Conservation (phyloP, 2,113 vertebrate genomes). For the Poecile atricapillus region DNA sequence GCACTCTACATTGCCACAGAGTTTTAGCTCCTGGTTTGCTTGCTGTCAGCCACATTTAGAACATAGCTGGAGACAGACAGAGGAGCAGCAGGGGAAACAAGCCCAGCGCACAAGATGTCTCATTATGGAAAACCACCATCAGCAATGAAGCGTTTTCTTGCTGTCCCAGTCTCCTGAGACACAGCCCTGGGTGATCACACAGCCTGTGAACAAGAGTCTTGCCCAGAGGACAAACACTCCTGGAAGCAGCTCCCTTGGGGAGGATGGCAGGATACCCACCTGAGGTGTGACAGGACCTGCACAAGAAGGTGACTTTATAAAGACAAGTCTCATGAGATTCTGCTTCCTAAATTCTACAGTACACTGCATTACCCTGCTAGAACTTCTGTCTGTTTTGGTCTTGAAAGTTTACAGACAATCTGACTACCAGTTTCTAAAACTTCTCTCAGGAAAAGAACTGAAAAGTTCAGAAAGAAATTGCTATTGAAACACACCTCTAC, state of each 20-base stretch:
- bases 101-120: accelerated
- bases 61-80: background rate
- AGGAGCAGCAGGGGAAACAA: background rate
- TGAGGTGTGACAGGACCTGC: background rate
- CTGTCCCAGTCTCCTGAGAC: background rate
- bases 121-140: background rate
- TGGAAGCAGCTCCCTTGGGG: background rate
- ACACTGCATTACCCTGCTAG: background rate
- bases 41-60: background rate
- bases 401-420: background rate
- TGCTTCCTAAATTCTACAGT: background rate
- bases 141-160: background rate
- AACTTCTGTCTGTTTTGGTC: background rate
- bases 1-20: background rate
- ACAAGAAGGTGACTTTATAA: background rate
- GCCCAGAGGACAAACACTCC: background rate
- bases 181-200: background rate
- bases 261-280: background rate
- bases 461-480: background rate
- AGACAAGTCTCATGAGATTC: background rate
- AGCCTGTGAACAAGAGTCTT: background rate
- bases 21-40: background rate
- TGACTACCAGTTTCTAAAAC: background rate
- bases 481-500: background rate
- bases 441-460: background rate